Evolutionary conservation across 2,113 vertebrate genomes (phyloP), one percentile per base, ranked within the genome.

Genomic region (Dasypus novemcinctus): DNA sequence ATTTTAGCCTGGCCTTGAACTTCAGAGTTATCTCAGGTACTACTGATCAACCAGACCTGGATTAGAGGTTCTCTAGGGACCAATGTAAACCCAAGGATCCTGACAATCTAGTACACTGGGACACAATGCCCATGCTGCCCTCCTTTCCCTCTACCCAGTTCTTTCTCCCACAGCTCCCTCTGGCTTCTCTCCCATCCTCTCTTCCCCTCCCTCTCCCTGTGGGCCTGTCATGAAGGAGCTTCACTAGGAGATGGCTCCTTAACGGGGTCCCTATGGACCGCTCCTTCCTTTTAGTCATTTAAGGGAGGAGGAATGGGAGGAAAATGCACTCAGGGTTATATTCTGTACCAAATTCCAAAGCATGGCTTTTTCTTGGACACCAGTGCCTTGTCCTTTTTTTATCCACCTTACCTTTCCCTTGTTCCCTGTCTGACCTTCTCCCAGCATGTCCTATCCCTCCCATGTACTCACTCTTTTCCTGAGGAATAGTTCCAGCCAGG

Each of bases 391-490:
- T 33, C 21, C 15, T 54, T 2, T 38, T 49, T 31, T 13, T 2
- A 12, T 29, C 41, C 52, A 36, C 29, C 9, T n/a, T 41, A 57
- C 8, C 74, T n/a, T 43, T 7, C 36, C n/a, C 66, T 23, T 12
- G 12, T 27, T 12, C 27, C 17, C 43, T n/a, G 25, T 36, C 31
- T 61, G 29, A 46, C 43, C 3, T 6, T 46, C 21, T 23, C 27
- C 27, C 31, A 4, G 54, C 20, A 17, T 69, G n/a, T 23, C 64
- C 29, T 0, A 10, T 15, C 11, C 46, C 29, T 36, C 2, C 13
- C 41, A 57, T 0, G 4, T 29, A 98, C 98, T 98, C 96, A 98
- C 98, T 98, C 96, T 98, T 98, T 52, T 2, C 61, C 13, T 43
- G 52, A 14, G 95, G 27, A 0, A 7, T 83, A 14, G 43, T 85